phyloP scores from a whole-genome alignment of 2,888 invertebrate genomes.

The Andrena bucephala region DNA sequence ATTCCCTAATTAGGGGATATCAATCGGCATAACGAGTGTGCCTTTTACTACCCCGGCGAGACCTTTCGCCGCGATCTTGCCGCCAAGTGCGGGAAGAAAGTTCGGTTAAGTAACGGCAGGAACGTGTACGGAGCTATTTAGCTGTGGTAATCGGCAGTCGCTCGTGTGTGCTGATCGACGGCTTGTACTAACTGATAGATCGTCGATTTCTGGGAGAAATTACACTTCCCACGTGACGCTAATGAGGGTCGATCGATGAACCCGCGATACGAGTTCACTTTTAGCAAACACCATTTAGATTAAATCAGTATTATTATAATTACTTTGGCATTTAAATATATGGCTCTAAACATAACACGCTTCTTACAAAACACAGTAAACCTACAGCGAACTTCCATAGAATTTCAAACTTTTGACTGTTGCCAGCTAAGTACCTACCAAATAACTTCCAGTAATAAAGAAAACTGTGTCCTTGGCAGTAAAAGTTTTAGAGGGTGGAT shows the following conservation, averaged over 20 bases:
- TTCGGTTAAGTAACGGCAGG: not conserved
- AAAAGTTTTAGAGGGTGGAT: no score
- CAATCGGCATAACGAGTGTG: not conserved
- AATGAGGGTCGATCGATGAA: not conserved
- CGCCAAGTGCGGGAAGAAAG: not conserved
- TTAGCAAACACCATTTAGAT: not conserved
- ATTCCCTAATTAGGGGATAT: conserved; percentile 25
- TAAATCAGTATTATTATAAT: no score
- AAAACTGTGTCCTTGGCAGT: no score
- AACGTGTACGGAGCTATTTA: not conserved
- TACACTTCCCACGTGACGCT: not conserved
- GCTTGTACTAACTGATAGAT: not conserved
- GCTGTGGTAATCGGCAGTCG: not conserved
- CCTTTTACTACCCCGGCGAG: not conserved
- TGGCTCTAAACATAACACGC: no score
- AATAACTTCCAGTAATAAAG: no score
- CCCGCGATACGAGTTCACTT: not conserved
- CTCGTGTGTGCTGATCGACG: not conserved
- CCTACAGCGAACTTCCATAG: no score
- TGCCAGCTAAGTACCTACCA: no score
- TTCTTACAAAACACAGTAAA: no score
- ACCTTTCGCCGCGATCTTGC: no score
- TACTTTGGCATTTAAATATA: no score
- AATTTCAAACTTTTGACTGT: no score
- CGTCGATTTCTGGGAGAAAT: not conserved